Percentiles rank a stretch among this genome's conserved stretches.
These are phyloP conservation scores for Eilema caniola DNA, from an alignment of 2,888 invertebrate genomes.

Conservation along the genomic window DNA sequence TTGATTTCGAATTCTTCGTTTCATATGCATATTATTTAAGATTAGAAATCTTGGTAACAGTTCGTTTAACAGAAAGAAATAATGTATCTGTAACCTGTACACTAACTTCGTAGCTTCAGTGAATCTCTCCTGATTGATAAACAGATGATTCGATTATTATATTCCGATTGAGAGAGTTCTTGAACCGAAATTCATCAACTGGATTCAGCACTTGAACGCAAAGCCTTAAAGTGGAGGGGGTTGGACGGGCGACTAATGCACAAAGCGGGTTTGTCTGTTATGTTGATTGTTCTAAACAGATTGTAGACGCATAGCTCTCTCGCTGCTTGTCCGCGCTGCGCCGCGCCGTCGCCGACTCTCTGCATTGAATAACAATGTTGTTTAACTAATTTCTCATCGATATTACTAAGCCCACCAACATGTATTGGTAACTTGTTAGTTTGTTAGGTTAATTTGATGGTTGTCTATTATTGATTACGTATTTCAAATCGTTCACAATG, in stretches of 20 bases:
- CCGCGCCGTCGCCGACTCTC: slow-evolving; percentile 14
- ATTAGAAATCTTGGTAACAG: background rate
- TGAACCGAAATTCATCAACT: slow-evolving; percentile 50
- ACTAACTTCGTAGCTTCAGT: background rate
- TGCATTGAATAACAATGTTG: slow-evolving; percentile 60
- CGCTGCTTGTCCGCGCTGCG: slow-evolving; percentile 27
- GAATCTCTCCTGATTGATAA: slow-evolving; percentile 28
- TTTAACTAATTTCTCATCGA: slow-evolving; percentile 37
- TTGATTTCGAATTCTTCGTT: background rate
- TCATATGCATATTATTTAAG: background rate
- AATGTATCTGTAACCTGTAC: background rate
- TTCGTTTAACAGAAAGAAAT: background rate
- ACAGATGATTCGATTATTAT: slow-evolving; percentile 46
- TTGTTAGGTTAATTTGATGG: slow-evolving; percentile 8
- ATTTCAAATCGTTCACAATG: background rate
- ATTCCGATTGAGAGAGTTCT: slow-evolving; percentile 46
- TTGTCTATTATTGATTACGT: background rate
- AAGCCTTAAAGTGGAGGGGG: slow-evolving; percentile 48
- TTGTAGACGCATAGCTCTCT: slow-evolving; percentile 55
- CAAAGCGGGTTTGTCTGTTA: slow-evolving; percentile 65
- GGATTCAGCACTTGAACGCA: slow-evolving; percentile 47
- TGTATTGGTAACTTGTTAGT: slow-evolving; percentile 4
- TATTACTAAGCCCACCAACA: slow-evolving; percentile 31
- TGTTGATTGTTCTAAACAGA: slow-evolving; percentile 71
- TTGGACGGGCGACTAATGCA: slow-evolving; percentile 61